Base-by-base conservation (phyloP, 2,797 vertebrate species). In the Acomys russatus region DNA sequence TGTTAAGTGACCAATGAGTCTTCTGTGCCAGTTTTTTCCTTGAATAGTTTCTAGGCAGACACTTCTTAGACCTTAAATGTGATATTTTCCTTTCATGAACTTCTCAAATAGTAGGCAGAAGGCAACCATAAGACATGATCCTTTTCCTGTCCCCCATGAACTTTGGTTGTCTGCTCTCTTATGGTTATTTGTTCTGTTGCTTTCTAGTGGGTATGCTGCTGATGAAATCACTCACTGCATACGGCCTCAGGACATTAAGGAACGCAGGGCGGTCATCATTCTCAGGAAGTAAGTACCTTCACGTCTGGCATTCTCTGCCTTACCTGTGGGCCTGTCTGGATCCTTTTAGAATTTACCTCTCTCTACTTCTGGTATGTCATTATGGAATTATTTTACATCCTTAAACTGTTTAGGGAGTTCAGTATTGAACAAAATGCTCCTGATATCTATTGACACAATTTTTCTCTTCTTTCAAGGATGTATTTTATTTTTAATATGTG, bases 151-250 rank as follows among this genome's bases (percentile, higher is more conserved):
- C 15, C 17, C 17, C 18, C 4, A 51, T 63, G 38, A 70, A 38
- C 28, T 68, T 74, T 6, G 49, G 56, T 85, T 91, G n/a, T 92
- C n/a, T 8, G 0, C 6, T 87, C 30, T 95, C 68, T 59, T 51
- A 85, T 73, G 87, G 77, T 97, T 44, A 94, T 17, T 4, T 86
- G 51, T 90, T 64, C 30, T 97, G 63, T 97, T 94, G 97, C 66
- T 93, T 98, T 98, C 68, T 98, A 99, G 99, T 98, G 99, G 99
- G 76, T 99, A 99, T 1, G 99, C 99, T 90, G 99, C 99, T 2
- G 99, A 99, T 94, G 99, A 99, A 98, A 99, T 99, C 98, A 99
- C 99, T 56, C 99, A 99, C 96, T 99, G 99, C 98, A 99, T 99
- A 98, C 98, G 99, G 96, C 99, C 99, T 35, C 99, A 99, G 98